Base-by-base conservation (phyloP, 2,888 invertebrate genomes). In the Andrena dorsata region DNA sequence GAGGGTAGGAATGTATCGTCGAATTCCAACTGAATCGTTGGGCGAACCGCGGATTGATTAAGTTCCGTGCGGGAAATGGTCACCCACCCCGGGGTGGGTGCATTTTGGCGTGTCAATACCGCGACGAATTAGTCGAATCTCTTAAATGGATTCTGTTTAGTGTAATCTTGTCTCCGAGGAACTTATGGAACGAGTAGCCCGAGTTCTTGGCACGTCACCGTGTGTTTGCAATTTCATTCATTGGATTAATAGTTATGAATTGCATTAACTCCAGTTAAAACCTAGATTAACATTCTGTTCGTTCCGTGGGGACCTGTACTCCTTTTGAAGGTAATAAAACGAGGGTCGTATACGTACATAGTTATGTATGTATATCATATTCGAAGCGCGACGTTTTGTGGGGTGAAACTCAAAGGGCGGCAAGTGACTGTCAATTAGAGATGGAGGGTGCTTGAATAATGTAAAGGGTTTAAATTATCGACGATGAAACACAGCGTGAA, bases 11-110 rank as follows among this genome's bases (percentile, higher is more conserved):
- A 87, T 87, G 79, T 23, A 41, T 70, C 28, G 41, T 47, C 16
- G 70, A 76, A 86, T 86, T 80, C 78, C 74, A n/a, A 13, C 7
- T 16, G 10, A 56, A 83, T 80, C 78, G 73, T 85, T 83, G 13
- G 51, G 30, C 23, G 47, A 66, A 63, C 76, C 56, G 8, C 53
- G 72, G 30, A 80, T 86, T 80, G 72, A 87, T 81, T 83, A 81
- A 78, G 70, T 41, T 28, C 63, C 20, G 4, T 1, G 7, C 1
- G 26, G 20, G 53, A 26, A n/a, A 41, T 26, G 28, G 13, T 51
- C 35, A n/a, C 20, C 41, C 26, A 1, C 7, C 13, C n/a, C 2
- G n/a, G 58, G 32, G 41, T 41, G 41, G 41, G 4, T 53, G 23
- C 41, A 61, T n/a, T 26, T 56, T 30, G 58, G 20, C 64, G 23